Evolutionary conservation across 2,797 vertebrate genomes (phyloP).

Genomic region (Petrocephalus schoutedeni): DNA sequence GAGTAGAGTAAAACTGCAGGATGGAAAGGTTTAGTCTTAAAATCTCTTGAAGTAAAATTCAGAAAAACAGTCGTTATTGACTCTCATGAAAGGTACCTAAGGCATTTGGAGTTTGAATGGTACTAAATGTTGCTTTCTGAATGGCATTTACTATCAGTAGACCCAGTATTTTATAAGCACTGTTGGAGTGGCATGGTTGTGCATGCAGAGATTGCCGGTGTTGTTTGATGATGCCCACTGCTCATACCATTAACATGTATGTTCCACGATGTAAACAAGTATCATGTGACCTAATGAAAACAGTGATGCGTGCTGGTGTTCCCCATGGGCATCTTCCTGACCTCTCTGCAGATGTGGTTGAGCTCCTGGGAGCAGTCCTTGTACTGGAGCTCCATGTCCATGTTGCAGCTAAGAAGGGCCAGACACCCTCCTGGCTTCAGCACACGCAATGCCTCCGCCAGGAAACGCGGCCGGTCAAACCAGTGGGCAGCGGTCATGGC

Average conservation of each 20-base stretch:
- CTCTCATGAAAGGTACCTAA: neutral
- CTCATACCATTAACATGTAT: neutral
- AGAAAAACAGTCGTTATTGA: neutral
- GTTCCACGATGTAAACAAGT: neutral
- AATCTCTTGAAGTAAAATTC: neutral
- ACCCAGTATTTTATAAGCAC: neutral
- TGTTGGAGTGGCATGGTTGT: neutral
- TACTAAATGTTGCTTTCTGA: neutral
- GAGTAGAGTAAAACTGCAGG: conserved; percentile 46
- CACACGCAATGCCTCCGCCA: conserved; percentile 56
- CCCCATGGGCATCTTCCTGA: conserved; percentile 20
- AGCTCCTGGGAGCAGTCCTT: conserved; percentile 46
- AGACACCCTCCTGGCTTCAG: conserved; percentile 62
- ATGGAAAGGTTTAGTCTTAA: neutral
- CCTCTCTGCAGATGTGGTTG: conserved; percentile 59
- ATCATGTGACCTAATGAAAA: neutral
- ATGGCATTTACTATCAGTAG: neutral
- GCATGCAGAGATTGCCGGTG: neutral
- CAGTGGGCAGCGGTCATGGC: conserved; percentile 65
- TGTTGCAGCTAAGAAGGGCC: conserved; percentile 58
- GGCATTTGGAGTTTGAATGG: neutral
- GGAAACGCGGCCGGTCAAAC: conserved; percentile 60
- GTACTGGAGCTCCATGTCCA: conserved; percentile 54
- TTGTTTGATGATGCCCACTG: neutral
- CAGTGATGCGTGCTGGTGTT: neutral